Base-by-base conservation (phyloP, 2,888 invertebrate species). In the Ormia ochracea region DNA sequence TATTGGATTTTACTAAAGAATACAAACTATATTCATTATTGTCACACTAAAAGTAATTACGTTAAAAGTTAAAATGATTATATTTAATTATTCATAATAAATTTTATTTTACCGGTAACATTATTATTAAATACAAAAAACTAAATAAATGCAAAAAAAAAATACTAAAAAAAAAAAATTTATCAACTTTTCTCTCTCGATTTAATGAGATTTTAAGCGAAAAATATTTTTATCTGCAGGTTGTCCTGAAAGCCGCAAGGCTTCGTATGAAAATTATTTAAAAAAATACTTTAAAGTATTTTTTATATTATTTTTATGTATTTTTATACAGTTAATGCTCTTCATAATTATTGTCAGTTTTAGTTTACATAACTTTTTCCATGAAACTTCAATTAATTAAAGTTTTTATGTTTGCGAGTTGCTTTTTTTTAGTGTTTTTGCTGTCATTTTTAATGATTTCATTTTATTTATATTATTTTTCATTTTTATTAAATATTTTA, bases 41-140 rank as follows among this genome's bases (percentile, higher is more conserved):
- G 65, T 70, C 69, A 65, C 65, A 65, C 50, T 74, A 70, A 65
- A 79, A 70, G 63, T 68, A 78, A 78, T 73, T 68, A 68, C 36
- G 31, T 73, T 73, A 73, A 66, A 65, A 65, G 63, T 65, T 74
- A 45, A 52, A 70, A 74, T 52, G 70, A 70, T 65, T 74, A 45
- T 43, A 78, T 74, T 78, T 59, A 74, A 78, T 78, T 78, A 59
- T 78, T 63, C 52, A 65, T 59, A 61, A 66, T 41, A 45, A 4
- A 59, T 65, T 54, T 43, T n/a, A 10, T 36, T 56, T 66, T 33
- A 50, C n/a, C 23, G 59, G 6, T 26, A 56, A 36, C 36, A 69
- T 17, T 1, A 56, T 45, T 9, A 2, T 38, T 52, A 17, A 19
- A 54, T 17, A 19, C 3, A 7, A 3, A 21, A 4, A 19, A 6